Evolutionary conservation across 2,888 invertebrate species (phyloP).

Genomic region (Lasioglossum marginatum): DNA sequence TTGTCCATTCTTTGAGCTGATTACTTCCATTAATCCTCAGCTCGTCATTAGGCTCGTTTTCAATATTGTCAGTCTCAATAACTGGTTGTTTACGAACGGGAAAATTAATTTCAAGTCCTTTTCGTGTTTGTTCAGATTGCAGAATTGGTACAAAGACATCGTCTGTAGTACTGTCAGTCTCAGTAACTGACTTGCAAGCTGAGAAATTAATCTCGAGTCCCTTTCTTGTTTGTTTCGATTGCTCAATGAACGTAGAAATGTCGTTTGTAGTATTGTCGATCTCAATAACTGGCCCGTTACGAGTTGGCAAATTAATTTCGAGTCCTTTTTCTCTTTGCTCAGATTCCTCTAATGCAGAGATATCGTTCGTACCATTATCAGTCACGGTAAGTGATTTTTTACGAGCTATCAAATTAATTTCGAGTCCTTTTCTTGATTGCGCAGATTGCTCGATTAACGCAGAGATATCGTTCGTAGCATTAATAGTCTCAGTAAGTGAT

Average conservation of each 20-base stretch:
- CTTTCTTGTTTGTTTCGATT: not conserved
- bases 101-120: not conserved
- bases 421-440: not conserved
- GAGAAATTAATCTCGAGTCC: not conserved
- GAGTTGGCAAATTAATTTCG: not conserved
- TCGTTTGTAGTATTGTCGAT: not conserved
- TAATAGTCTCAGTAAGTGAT: not conserved
- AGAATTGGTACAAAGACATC: not conserved
- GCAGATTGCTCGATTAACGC: not conserved
- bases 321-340: not conserved
- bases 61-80: not conserved
- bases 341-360: not conserved
- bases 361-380: not conserved
- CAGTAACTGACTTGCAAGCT: not conserved
- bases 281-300: not conserved
- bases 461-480: not conserved
- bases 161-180: not conserved
- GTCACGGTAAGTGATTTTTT: not conserved
- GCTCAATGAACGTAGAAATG: not conserved
- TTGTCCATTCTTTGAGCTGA: not conserved
- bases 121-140: not conserved
- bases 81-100: not conserved
- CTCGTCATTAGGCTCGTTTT: not conserved
- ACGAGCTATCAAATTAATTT: not conserved
- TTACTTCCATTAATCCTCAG: not conserved